Conservation (phyloP, 2,797 vertebrate genomes). For the Poecilia velifera region DNA sequence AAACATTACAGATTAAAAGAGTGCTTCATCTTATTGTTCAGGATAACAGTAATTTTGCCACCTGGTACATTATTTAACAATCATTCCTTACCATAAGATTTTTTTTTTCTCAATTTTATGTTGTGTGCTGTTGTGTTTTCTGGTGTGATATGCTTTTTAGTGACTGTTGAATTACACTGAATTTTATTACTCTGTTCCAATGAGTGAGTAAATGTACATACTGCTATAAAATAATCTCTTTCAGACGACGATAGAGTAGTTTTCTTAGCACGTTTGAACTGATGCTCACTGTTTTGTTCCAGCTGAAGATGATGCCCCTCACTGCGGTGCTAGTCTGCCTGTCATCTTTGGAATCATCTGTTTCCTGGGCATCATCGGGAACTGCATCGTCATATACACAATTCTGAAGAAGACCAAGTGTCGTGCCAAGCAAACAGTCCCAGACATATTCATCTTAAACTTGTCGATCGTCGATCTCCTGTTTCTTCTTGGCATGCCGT, state of each 20-base stretch:
- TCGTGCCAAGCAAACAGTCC: slow-evolving; percentile 82
- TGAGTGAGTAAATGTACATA: not conserved
- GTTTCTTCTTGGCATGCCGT: slow-evolving; percentile 89
- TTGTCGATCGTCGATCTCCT: slow-evolving; percentile 87
- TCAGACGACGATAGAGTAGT: not conserved
- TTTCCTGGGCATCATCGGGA: slow-evolving; percentile 84
- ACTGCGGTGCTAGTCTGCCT: slow-evolving; percentile 81
- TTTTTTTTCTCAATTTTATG: not conserved
- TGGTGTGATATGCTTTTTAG: not conserved
- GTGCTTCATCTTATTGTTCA: not conserved
- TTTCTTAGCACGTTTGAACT: not conserved
- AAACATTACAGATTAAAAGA: not conserved
- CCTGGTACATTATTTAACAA: not conserved
- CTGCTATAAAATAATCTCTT: not conserved
- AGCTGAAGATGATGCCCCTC: slow-evolving; percentile 59
- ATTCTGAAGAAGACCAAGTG: slow-evolving; percentile 87
- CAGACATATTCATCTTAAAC: slow-evolving; percentile 88
- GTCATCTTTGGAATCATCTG: slow-evolving; percentile 87
- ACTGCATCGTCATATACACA: slow-evolving; percentile 86
- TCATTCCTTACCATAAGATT: not conserved
- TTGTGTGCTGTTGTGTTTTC: not conserved
- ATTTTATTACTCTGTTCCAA: not conserved
- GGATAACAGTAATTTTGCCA: not conserved
- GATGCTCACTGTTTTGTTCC: slow-evolving; percentile 30
- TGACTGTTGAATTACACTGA: not conserved